phyloP scores from a whole-genome alignment of 2,113 vertebrate species.

The Coptodon rendalli region DNA sequence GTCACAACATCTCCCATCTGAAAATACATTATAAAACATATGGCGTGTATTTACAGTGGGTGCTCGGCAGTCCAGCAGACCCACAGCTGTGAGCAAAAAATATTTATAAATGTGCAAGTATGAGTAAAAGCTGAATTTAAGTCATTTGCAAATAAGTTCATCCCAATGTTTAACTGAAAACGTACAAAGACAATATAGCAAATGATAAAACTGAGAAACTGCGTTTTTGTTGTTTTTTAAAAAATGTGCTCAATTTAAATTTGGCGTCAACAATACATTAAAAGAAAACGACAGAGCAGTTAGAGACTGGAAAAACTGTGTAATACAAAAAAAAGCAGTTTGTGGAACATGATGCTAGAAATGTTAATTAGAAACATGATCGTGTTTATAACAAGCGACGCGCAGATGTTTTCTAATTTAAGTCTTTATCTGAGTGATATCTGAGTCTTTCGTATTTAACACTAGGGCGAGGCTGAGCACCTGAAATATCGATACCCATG shows the following conservation, averaged over 20 bases:
- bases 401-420: background rate
- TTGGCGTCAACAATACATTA: background rate
- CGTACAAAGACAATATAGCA: background rate
- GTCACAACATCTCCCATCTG: background rate
- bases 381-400: accelerated
- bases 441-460: background rate
- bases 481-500: accelerated
- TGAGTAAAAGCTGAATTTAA: background rate
- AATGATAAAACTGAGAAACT: background rate
- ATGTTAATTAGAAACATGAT: background rate
- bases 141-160: background rate
- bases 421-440: background rate
- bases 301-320: background rate
- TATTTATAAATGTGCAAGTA: background rate
- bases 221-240: background rate
- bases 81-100: background rate
- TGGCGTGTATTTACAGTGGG: background rate
- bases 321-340: accelerated
- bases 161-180: background rate
- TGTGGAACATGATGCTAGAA: background rate
- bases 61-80: background rate
- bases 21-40: background rate
- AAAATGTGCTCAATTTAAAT: background rate
- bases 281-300: background rate
- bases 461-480: background rate